phyloP scores from a whole-genome alignment of 30 jellyfish, hydroid and myxozoan species.

The Sanderia malayensis region DNA sequence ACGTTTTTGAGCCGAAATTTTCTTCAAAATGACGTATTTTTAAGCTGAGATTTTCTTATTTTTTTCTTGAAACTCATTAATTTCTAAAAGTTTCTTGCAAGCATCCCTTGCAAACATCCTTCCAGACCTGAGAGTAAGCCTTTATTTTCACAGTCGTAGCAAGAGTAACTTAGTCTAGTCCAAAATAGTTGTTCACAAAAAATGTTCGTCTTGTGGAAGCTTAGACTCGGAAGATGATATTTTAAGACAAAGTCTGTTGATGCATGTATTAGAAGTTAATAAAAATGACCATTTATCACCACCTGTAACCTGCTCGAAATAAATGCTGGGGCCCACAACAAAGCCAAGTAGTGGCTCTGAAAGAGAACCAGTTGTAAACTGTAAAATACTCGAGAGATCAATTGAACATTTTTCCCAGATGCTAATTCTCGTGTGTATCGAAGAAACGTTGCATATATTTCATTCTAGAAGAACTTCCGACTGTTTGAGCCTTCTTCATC shows the following conservation, averaged over 20 bases:
- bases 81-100: too few species aligned
- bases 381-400: neutral
- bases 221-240: neutral
- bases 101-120: too few species aligned
- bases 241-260: neutral
- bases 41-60: too few species aligned
- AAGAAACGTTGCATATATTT: neutral
- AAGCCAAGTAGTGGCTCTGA: neutral
- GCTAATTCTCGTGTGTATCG: neutral
- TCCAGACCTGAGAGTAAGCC: too few species aligned
- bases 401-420: neutral
- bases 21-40: too few species aligned
- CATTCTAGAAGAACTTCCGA: slow-evolving; percentile 1
- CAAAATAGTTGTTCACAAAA: neutral
- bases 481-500: neutral
- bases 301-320: neutral
- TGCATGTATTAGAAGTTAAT: neutral
- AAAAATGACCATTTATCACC: neutral
- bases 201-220: neutral
- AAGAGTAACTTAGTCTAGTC: neutral
- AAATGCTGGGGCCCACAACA: neutral
- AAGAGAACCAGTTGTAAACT: neutral
- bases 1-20: too few species aligned
- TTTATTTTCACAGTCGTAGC: too few species aligned
- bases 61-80: too few species aligned